Conservation (phyloP, 2,113 vertebrate species). For the Sorex araneus region DNA sequence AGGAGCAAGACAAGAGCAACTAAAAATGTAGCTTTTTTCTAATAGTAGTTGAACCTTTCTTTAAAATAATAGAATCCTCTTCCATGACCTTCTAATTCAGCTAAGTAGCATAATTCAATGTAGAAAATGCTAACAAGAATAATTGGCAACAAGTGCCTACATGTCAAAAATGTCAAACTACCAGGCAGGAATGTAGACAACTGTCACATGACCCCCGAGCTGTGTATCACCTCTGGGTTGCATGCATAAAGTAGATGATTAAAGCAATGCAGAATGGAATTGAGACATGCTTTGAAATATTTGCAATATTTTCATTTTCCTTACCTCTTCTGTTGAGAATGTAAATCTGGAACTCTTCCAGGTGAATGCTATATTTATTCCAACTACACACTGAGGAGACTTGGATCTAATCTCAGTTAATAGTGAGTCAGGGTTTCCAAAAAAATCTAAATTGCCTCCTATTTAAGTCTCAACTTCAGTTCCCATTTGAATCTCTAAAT, state of each 20-base stretch:
- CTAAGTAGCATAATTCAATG: neutral
- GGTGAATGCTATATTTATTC: neutral
- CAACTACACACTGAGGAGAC: neutral
- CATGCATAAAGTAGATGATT: neutral
- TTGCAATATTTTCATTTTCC: neutral
- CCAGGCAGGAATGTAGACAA: neutral
- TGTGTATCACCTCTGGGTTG: neutral
- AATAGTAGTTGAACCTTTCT: neutral
- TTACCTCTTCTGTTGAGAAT: neutral
- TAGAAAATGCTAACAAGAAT: neutral
- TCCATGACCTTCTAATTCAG: neutral
- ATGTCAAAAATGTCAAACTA: neutral
- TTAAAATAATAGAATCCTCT: neutral
- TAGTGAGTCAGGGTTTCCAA: neutral
- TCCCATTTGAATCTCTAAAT: neutral
- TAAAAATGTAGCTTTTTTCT: neutral
- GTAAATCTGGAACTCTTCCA: neutral
- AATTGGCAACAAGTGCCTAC: rapidly evolving
- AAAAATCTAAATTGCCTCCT: neutral
- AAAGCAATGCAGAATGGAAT: neutral
- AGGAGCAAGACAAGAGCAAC: neutral
- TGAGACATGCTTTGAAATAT: neutral
- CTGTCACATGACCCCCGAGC: neutral
- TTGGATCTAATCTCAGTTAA: neutral
- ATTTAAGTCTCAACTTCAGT: neutral